Percentiles rank a stretch among this genome's conserved stretches.
phyloP scores from a whole-genome alignment of 1,140 invertebrate genomes.

The Solenopsis fugax region DNA sequence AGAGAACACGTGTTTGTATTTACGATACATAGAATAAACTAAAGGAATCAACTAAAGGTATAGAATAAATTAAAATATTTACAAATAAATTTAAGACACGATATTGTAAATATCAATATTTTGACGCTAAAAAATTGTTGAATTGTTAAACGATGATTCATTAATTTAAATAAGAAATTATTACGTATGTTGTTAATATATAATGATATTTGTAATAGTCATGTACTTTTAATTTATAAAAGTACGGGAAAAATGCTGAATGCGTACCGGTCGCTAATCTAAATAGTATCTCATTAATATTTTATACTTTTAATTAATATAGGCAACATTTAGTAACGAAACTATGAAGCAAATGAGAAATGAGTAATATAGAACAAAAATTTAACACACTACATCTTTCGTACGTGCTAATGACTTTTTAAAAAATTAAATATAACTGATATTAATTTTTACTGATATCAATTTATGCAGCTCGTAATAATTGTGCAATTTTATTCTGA shows the following conservation, averaged over 20 bases:
- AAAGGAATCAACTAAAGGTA: background rate
- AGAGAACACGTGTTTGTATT: background rate
- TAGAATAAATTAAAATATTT: background rate
- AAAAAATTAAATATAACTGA: too few relatives aligned
- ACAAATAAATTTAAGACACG: background rate
- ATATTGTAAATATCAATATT: background rate
- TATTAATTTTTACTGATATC: too few relatives aligned
- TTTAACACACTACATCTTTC: too few relatives aligned
- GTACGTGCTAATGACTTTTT: too few relatives aligned
- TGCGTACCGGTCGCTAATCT: too few relatives aligned
- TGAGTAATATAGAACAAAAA: too few relatives aligned
- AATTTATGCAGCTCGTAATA: too few relatives aligned
- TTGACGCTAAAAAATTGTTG: background rate
- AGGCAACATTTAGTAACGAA: too few relatives aligned
- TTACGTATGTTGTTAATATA: background rate
- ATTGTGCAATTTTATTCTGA: too few relatives aligned
- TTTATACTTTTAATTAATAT: too few relatives aligned
- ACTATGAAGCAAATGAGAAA: too few relatives aligned
- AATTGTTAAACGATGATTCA: background rate
- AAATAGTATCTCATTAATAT: too few relatives aligned
- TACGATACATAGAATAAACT: background rate
- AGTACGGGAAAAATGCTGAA: background rate
- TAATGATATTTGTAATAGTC: background rate
- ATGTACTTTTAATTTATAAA: background rate
- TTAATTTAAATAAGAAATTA: conserved; percentile 10